Base-by-base conservation (phyloP, 2,113 vertebrate genomes). In the Edolisoma coerulescens region DNA sequence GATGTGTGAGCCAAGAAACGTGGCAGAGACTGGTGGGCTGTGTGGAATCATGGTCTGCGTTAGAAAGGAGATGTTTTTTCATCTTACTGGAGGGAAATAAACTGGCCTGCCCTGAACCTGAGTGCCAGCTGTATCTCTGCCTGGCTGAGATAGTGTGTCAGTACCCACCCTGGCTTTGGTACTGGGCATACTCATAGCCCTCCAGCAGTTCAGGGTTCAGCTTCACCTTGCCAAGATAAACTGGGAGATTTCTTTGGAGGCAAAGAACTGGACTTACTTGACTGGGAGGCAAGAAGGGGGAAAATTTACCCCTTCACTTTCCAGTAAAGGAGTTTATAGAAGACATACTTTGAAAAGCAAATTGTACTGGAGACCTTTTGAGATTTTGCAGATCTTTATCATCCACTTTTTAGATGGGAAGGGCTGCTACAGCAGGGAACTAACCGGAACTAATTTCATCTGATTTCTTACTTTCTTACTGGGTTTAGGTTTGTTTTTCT, bases 121-220 rank as follows among this genome's bases (percentile, higher is more conserved):
- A 67, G n/a, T 37, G 42, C 35, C 56, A 52, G 17, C 33, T 41
- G 47, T 42, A 44, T 49, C 50, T 68, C 44, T 54, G 81, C 41
- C 32, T 71, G 49, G 35, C 49, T 53, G 28, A 53, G 49, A 30
- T 18, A 53, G 49, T 53, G 64, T n/a, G 49, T 22, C 24, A 20
- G 20, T 21, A n/a, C 27, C 28, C 4, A 4, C 54, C 11, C 45
- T 78, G 28, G 6, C 44, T 69, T 64, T 0, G 1, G 16, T 47
- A 17, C 28, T 35, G 2, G 1, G 35, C 22, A 16, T 37, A 13
- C 53, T 76, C 0, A 0, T 24, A 50, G 47, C 71, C 47, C 37
- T 56, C 11, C 35, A 54, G 45, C 33, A 78, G 42, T 13, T 35
- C 47, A 11, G 19, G 0, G 0, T 32, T 81, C 47, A 61, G 37